Conservation (phyloP, 2,888 invertebrate genomes). For the Eupithecia subfuscata region DNA sequence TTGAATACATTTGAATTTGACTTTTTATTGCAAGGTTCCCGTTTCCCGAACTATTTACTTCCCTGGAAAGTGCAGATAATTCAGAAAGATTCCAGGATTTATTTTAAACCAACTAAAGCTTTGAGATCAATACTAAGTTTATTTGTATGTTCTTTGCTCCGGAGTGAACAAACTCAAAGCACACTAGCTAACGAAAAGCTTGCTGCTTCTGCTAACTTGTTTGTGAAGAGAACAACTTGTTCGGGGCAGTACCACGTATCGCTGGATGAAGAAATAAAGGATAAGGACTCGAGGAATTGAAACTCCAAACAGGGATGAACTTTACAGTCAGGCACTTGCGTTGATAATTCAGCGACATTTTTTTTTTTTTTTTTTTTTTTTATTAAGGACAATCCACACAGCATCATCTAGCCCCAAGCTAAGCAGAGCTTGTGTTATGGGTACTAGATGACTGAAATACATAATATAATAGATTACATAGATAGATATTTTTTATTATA, state of each 20-base stretch:
- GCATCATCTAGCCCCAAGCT: too few relatives aligned
- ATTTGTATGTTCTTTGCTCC: slow-evolving; percentile 2
- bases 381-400: too few relatives aligned
- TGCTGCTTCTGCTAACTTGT: slow-evolving; percentile 28
- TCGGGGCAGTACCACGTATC: slow-evolving; percentile 13
- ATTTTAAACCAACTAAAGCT: slow-evolving; percentile 3
- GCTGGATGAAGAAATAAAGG: slow-evolving; percentile 14
- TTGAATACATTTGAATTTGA: too few relatives aligned
- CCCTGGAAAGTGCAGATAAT: slow-evolving; percentile 5
- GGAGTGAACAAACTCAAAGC: slow-evolving; percentile 35
- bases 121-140: background rate
- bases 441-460: too few relatives aligned
- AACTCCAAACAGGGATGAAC: background rate
- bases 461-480: too few relatives aligned
- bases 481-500: too few relatives aligned
- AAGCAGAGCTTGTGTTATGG: too few relatives aligned
- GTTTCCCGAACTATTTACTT: slow-evolving; percentile 15
- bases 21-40: slow-evolving; percentile 21
- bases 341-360: background rate
- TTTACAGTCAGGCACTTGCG: background rate
- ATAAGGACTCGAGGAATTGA: background rate
- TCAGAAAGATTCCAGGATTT: slow-evolving; percentile 14
- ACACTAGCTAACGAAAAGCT: slow-evolving; percentile 33
- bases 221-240: slow-evolving; percentile 37
- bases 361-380: too few relatives aligned